Base-by-base conservation (phyloP, 1,140 invertebrate genomes). In the Leguminivora glycinivorella region DNA sequence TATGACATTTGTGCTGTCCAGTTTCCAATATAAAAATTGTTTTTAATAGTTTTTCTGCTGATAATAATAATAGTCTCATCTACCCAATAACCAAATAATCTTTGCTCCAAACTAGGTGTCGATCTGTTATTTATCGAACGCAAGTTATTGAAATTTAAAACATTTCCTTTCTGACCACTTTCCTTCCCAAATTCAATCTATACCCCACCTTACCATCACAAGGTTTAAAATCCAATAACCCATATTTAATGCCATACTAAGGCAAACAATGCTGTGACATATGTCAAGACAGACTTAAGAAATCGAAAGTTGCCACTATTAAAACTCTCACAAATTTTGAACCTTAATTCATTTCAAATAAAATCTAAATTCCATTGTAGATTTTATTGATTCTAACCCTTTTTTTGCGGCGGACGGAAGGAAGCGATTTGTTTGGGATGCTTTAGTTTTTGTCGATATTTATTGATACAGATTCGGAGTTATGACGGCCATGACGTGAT, bases 131-230 rank as follows among this genome's bases (percentile, higher is more conserved):
- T 80, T 85, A 85, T 85, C 70, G 78, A 70, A 69, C 56, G 67
- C 70, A 19, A 76, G 56, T 81, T 85, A 88, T 86, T 81, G 81
- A 79, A 82, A 82, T 80, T 82, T 83, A 84, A 85, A 80, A 76
- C 74, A 75, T 77, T 83, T 85, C 83, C 82, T 76, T 74, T 68
- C n/a, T 31, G 52, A 25, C 6, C 17, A 58, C 9, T 52, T 40
- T 17, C 24, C 12, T 56, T 69, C 43, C 9, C 17, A 29, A 67
- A 31, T n/a, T n/a, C n/a, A n/a, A n/a, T n/a, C 60, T 29, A 80
- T 71, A 69, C 60, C 67, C 6, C 60, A 74, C 70, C 71, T 71
- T 78, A 75, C 14, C 5, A 7, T 63, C n/a, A 70, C 72, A 80
- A 74, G 68, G 43, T n/a, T 14, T 5, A 67, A 29, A 60, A 60